phyloP scores from a whole-genome alignment of 2,888 invertebrate genomes.

The Eupithecia inturbata region DNA sequence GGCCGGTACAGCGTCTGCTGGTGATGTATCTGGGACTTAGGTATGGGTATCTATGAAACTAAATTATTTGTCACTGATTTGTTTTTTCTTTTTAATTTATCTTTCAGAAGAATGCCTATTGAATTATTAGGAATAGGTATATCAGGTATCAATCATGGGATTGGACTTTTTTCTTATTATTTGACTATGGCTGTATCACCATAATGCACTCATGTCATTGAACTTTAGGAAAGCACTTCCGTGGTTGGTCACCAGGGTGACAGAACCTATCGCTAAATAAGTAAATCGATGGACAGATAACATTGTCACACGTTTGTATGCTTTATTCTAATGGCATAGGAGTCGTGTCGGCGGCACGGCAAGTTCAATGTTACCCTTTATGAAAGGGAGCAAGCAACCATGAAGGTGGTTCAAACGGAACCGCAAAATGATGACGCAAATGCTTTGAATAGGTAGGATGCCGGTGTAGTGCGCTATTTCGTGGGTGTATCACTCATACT shows the following conservation, averaged over 20 bases:
- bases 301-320: conserved; percentile 35
- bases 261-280: conserved; percentile 50
- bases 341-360: background rate
- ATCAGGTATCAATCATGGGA: no score
- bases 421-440: conserved; percentile 30
- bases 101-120: no score
- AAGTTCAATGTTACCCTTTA: conserved; percentile 47
- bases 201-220: conserved; percentile 42
- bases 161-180: no score
- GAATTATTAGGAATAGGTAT: no score
- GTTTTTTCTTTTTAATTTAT: no score
- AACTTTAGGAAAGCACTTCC: conserved; percentile 45
- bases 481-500: background rate
- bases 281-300: conserved; percentile 54
- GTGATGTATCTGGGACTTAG: no score
- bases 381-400: conserved; percentile 50
- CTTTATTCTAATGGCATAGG: conserved; percentile 10
- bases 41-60: no score
- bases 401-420: conserved; percentile 50
- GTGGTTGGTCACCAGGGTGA: conserved; percentile 52
- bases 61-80: no score
- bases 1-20: no score
- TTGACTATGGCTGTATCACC: background rate
- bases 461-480: background rate
- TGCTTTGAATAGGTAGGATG: conserved; percentile 15